phyloP scores from a whole-genome alignment of 1,140 invertebrate species.

The Heliothis subflexa region DNA sequence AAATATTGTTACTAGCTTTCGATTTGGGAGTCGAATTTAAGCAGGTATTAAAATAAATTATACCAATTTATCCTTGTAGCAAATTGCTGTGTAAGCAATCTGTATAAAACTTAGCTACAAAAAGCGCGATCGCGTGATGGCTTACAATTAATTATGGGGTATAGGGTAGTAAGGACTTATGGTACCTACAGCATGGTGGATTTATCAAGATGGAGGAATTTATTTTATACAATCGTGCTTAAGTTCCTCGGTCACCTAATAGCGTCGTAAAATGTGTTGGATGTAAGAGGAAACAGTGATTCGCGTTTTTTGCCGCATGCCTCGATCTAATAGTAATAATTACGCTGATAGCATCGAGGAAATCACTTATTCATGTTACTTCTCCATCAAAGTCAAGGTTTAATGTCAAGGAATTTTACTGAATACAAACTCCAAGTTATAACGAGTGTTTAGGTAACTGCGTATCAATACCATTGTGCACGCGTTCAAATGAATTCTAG shows the following conservation, averaged over 20 bases:
- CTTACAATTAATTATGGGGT: conserved; percentile 43
- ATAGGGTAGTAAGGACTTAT: conserved; percentile 21
- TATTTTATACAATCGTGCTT: conserved; percentile 18
- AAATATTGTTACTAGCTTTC: conserved; percentile 14
- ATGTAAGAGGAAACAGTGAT: conserved; percentile 26
- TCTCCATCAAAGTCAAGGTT: neutral
- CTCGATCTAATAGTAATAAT: conserved; percentile 14
- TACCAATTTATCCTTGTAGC: conserved; percentile 28
- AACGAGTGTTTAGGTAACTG: too few species aligned
- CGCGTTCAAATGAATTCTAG: neutral
- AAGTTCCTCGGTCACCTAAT: conserved; percentile 25
- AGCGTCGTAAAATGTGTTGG: conserved; percentile 10
- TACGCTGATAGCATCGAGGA: conserved; percentile 4
- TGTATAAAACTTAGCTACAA: conserved; percentile 34
- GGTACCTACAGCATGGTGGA: conserved; percentile 29
- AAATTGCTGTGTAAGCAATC: conserved; percentile 40
- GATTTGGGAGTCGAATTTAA: conserved; percentile 5
- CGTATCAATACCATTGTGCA: too few species aligned
- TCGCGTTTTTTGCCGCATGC: conserved; percentile 38
- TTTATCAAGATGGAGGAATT: conserved; percentile 42
- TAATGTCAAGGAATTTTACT: conserved; percentile 26
- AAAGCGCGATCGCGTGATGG: conserved; percentile 47
- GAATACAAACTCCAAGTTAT: neutral
- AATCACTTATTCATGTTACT: conserved; percentile 11
- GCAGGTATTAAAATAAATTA: conserved; percentile 34